phyloP scores from a whole-genome alignment of 1,140 invertebrate genomes.

The Drosophila lini region DNA sequence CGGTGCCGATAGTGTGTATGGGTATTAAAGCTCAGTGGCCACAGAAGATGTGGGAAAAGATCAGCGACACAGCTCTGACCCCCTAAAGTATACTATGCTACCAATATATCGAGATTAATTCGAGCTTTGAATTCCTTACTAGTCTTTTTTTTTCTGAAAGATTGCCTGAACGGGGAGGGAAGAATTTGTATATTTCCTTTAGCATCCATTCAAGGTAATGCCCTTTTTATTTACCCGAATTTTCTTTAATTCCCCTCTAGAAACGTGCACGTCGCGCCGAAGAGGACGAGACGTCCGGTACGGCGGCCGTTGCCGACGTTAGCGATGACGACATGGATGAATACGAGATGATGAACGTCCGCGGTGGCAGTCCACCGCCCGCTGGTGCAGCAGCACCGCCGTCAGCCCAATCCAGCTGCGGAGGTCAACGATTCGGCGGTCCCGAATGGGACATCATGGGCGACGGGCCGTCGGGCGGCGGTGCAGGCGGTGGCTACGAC shows the following conservation, averaged over 20 bases:
- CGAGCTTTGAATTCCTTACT: no score
- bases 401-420: neutral
- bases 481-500: slow-evolving; percentile 69
- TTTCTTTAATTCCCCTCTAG: slow-evolving; percentile 15
- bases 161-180: neutral
- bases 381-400: slow-evolving; percentile 51
- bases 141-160: neutral
- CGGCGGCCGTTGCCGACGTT: slow-evolving; percentile 12
- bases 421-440: slow-evolving; percentile 23
- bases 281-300: slow-evolving; percentile 32
- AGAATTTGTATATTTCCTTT: neutral
- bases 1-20: no score
- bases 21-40: no score
- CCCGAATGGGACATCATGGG: slow-evolving; percentile 46
- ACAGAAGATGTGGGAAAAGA: no score
- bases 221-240: neutral
- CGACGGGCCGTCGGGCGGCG: slow-evolving; percentile 25
- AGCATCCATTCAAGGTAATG: neutral
- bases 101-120: neutral
- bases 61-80: no score
- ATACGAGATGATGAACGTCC: slow-evolving; percentile 91
- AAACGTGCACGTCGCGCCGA: slow-evolving; percentile 56
- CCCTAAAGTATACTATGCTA: neutral
- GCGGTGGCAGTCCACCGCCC: slow-evolving; percentile 88
- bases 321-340: slow-evolving; percentile 84